phyloP scores from a whole-genome alignment of 2,888 invertebrate species.

The Arrhopalites spinosus region DNA sequence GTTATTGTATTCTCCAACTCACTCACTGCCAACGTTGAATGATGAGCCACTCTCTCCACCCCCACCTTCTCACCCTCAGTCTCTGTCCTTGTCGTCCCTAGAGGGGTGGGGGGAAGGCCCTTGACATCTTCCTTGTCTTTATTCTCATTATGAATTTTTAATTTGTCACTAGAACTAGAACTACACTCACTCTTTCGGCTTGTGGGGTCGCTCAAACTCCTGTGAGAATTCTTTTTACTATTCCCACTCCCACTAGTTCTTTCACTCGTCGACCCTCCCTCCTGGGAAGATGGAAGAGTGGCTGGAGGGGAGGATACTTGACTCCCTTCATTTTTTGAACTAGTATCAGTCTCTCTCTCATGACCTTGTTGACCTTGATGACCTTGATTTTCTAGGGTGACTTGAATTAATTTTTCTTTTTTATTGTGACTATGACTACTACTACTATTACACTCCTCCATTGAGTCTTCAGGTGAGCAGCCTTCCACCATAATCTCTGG shows the following conservation, averaged over 20 bases:
- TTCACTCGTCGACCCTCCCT: slow-evolving; percentile 26
- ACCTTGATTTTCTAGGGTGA: no score
- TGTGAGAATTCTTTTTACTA: not conserved
- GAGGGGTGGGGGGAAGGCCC: no score
- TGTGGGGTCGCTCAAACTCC: not conserved
- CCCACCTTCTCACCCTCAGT: not conserved
- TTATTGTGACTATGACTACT: not conserved
- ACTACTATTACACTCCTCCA: slow-evolving; percentile 15
- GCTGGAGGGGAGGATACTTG: no score
- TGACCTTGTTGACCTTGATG: slow-evolving; percentile 18
- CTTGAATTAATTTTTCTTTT: not conserved
- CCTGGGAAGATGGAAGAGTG: no score
- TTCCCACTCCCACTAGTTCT: slow-evolving; percentile 23
- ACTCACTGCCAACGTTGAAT: slow-evolving; percentile 48
- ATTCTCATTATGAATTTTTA: slow-evolving; percentile 19
- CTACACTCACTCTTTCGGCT: not conserved
- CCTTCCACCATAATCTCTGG: slow-evolving; percentile 56
- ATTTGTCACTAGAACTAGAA: not conserved
- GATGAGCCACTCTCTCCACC: slow-evolving; percentile 35
- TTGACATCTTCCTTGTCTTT: slow-evolving; percentile 31
- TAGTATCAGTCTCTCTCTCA: slow-evolving; percentile 19
- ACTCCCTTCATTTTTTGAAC: no score
- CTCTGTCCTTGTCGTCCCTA: not conserved
- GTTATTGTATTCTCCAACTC: slow-evolving; percentile 54
- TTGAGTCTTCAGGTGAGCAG: slow-evolving; percentile 54